Conservation (phyloP, 2,797 vertebrate species). For the Rhinophrynus dorsalis region DNA sequence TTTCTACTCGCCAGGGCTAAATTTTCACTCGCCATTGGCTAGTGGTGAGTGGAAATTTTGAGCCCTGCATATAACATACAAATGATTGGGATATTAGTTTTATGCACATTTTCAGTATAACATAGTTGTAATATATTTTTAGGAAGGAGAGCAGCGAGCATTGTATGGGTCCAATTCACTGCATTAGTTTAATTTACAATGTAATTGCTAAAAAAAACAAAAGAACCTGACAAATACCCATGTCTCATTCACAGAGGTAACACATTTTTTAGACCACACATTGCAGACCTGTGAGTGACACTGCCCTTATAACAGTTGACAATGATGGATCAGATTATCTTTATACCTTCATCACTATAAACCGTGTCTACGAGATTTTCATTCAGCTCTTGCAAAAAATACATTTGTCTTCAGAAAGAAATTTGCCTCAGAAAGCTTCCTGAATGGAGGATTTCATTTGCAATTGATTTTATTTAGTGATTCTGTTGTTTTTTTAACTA, state of each 20-base stretch:
- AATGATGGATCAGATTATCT: constrained; percentile 11
- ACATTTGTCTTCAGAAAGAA: neutral
- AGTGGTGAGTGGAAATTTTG: too few species aligned
- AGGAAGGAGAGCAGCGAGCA: too few species aligned
- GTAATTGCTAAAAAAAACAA: neutral
- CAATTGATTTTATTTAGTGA: neutral
- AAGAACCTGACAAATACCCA: neutral
- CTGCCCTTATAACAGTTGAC: neutral
- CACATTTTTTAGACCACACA: neutral
- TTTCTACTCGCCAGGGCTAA: too few species aligned
- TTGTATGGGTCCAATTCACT: too few species aligned
- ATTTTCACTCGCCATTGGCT: too few species aligned
- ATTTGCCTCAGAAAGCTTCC: neutral
- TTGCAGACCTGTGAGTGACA: neutral
- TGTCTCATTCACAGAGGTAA: neutral
- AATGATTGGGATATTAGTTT: too few species aligned
- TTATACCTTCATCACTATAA: neutral
- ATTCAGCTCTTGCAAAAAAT: neutral
- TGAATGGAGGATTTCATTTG: neutral
- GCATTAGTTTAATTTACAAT: neutral
- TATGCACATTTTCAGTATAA: too few species aligned
- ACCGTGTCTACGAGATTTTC: neutral
- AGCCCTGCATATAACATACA: too few species aligned
- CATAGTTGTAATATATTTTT: too few species aligned
- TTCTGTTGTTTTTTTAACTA: too few species aligned